A percentile compares a stretch with the other conserved stretches of the same genome.
Conservation (phyloP, 2,797 vertebrate species). For the Chromis chromis region DNA sequence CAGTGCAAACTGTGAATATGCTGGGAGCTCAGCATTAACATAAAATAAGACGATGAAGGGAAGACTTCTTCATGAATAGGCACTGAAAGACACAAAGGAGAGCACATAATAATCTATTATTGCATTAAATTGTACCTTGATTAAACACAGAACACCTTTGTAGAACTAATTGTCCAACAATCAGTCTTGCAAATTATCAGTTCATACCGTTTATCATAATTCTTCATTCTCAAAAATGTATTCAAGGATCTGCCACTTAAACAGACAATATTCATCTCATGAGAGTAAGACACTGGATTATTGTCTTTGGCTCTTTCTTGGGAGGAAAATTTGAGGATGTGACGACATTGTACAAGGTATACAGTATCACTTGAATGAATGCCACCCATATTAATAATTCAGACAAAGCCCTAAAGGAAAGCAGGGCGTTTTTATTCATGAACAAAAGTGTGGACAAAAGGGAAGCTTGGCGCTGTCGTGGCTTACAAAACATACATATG, state of each 20-base stretch:
- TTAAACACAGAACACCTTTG: neutral
- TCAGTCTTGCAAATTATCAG: neutral
- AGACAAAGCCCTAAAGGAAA: constrained; percentile 60
- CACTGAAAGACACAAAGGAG: constrained; percentile 66
- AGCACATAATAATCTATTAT: constrained; percentile 20
- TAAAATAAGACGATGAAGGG: neutral
- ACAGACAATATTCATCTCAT: constrained; percentile 18
- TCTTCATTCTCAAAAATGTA: constrained; percentile 14
- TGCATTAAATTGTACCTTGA: neutral
- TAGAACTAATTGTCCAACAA: constrained; percentile 1
- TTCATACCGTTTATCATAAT: neutral
- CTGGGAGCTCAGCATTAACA: neutral
- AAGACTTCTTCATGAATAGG: constrained; percentile 53
- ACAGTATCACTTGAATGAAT: constrained; percentile 72
- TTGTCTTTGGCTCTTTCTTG: constrained; percentile 16
- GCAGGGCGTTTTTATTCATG: constrained; percentile 49
- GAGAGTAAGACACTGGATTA: constrained; percentile 16
- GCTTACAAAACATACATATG: constrained; percentile 43
- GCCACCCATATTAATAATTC: constrained; percentile 74
- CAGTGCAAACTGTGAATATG: neutral
- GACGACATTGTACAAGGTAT: constrained; percentile 55
- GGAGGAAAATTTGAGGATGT: constrained; percentile 57
- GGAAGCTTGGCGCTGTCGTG: constrained; percentile 36
- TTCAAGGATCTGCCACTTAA: neutral
- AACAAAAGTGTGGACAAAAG: constrained; percentile 64